phyloP scores from a whole-genome alignment of 2,888 invertebrate species.

The Nomada goodeniana region DNA sequence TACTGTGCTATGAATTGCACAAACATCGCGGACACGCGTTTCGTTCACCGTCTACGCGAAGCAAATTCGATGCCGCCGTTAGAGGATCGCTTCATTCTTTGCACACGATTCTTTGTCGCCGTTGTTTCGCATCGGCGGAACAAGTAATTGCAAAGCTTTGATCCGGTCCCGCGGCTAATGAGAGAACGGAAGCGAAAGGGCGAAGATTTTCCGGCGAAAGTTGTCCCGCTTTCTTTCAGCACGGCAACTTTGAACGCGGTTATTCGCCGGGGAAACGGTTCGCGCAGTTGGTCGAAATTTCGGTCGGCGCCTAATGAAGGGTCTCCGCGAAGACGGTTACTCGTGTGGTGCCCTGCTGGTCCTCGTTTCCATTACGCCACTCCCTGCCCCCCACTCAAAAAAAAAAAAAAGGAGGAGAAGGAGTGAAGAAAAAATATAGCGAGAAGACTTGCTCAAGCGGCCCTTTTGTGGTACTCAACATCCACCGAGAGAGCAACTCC shows the following conservation, averaged over 20 bases:
- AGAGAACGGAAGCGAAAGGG: slow-evolving; percentile 9
- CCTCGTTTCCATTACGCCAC: slow-evolving; percentile 58
- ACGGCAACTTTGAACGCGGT: slow-evolving; percentile 38
- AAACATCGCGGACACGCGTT: no score
- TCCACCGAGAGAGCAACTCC: slow-evolving; percentile 67
- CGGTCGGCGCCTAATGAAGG: slow-evolving; percentile 13
- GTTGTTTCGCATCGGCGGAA: no score
- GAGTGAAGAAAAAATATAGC: slow-evolving; percentile 56
- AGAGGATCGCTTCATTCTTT: no score
- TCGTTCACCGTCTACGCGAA: no score
- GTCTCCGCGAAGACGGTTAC: slow-evolving; percentile 54
- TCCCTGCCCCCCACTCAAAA: slow-evolving; percentile 15
- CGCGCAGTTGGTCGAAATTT: slow-evolving; percentile 27
- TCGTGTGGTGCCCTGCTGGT: slow-evolving; percentile 38
- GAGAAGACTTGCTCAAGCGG: slow-evolving; percentile 67
- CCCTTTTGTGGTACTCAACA: slow-evolving; percentile 75
- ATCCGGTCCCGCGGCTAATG: no score
- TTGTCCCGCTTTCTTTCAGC: slow-evolving; percentile 28
- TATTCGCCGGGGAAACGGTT: slow-evolving; percentile 40
- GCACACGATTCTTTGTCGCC: no score
- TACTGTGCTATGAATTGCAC: no score
- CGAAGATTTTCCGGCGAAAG: slow-evolving; percentile 32
- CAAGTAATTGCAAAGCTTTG: no score
- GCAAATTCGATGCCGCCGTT: no score
- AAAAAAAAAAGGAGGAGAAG: slow-evolving; percentile 23